Evolutionary conservation across 2,888 invertebrate species (phyloP).

Genomic region (Trachelus stipa): DNA sequence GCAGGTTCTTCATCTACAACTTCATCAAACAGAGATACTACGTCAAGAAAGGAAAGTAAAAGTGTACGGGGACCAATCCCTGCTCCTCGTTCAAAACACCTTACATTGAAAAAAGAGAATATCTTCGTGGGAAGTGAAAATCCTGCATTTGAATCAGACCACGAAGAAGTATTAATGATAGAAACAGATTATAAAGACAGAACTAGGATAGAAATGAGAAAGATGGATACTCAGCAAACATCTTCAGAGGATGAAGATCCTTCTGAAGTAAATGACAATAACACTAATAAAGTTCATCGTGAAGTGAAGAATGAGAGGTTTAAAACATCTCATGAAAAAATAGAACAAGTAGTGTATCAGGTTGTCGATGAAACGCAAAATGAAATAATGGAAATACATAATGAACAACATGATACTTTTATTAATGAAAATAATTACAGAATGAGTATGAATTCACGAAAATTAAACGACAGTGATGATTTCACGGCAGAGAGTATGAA

Average conservation of each 20-base stretch:
- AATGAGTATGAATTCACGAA: neutral
- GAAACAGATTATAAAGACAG: conserved; percentile 49
- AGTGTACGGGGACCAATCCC: conserved; percentile 36
- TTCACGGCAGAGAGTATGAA: neutral
- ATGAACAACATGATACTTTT: neutral
- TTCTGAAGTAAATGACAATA: neutral
- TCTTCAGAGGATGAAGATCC: neutral
- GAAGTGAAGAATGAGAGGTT: neutral
- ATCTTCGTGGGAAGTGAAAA: conserved; percentile 39
- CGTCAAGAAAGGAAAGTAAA: conserved; percentile 7
- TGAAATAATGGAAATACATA: too few relatives aligned
- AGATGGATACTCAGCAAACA: neutral
- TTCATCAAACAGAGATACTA: conserved; percentile 8
- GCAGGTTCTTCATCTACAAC: conserved; percentile 16
- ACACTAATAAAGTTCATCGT: too few relatives aligned
- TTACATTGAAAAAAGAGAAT: conserved; percentile 7
- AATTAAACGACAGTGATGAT: neutral
- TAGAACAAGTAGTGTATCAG: neutral
- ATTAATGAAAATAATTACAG: neutral
- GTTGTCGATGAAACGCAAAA: neutral
- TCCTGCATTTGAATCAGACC: conserved; percentile 48
- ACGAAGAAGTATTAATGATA: conserved; percentile 51
- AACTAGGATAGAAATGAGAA: conserved; percentile 50
- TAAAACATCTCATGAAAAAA: neutral
- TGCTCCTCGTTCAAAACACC: conserved; percentile 34